Percentiles rank a stretch among this genome's conserved stretches.
phyloP scores from a whole-genome alignment of 2,888 invertebrate genomes.

The Oscheius sp. region DNA sequence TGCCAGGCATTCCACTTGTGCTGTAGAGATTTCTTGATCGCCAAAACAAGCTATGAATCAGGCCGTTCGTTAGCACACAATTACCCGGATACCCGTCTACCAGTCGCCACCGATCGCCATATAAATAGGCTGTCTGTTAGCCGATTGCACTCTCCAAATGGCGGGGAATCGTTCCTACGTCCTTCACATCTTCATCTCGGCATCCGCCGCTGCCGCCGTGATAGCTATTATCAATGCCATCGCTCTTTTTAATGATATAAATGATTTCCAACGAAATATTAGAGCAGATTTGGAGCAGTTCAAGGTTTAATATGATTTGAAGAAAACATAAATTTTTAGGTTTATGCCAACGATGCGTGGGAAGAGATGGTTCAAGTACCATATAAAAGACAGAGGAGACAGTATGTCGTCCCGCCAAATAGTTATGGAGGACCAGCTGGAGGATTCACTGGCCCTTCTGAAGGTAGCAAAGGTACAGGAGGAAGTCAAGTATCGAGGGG shows the following conservation, averaged over 20 bases:
- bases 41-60: no score
- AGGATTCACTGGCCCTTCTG: neutral
- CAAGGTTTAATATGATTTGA: neutral
- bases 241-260: slow-evolving; percentile 11
- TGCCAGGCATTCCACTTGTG: no score
- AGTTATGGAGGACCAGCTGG: neutral
- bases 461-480: neutral
- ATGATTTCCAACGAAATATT: slow-evolving; percentile 1
- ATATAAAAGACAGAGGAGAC: neutral
- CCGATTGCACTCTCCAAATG: slow-evolving; percentile 1
- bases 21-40: no score
- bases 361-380: slow-evolving; percentile 4
- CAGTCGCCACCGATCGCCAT: neutral
- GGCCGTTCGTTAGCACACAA: no score
- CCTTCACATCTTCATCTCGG: neutral
- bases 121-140: no score
- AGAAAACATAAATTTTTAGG: neutral
- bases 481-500: neutral
- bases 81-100: neutral
- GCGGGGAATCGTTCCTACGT: neutral
- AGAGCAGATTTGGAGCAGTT: slow-evolving; percentile 16
- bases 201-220: neutral
- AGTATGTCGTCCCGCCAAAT: neutral
- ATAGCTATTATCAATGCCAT: slow-evolving; percentile 5
- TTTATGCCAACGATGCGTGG: slow-evolving; percentile 19